Conservation (phyloP, 2,797 vertebrate species). For the Acestrorhynchus altus region DNA sequence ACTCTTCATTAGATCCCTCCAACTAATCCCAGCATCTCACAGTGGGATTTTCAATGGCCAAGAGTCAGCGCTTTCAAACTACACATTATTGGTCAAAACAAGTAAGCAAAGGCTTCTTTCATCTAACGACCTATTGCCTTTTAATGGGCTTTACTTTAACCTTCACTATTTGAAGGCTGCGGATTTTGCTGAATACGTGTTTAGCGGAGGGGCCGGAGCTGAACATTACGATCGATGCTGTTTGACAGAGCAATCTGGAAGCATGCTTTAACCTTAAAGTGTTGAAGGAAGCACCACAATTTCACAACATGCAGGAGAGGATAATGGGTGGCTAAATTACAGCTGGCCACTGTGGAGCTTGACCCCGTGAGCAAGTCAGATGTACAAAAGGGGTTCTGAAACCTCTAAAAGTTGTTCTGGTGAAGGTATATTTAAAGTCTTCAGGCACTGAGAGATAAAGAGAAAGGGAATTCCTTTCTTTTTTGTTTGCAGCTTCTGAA, state of each 20-base stretch:
- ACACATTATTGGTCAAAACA: conserved; percentile 40
- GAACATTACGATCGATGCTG: conserved; percentile 34
- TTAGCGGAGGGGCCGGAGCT: conserved; percentile 24
- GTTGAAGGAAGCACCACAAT: conserved; percentile 32
- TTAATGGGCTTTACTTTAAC: conserved; percentile 45
- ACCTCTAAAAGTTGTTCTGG: neutral
- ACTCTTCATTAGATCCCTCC: conserved; percentile 24
- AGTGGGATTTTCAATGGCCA: conserved; percentile 36
- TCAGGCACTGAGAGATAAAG: neutral
- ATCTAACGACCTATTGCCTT: conserved; percentile 46
- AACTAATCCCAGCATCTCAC: conserved; percentile 33
- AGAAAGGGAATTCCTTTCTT: neutral
- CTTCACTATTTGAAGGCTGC: conserved; percentile 27
- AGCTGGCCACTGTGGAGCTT: neutral
- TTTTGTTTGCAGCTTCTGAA: conserved; percentile 18
- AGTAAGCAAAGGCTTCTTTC: conserved; percentile 19
- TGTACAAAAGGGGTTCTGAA: conserved; percentile 16
- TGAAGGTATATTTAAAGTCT: conserved; percentile 19
- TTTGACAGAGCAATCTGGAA: conserved; percentile 35
- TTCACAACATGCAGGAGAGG: conserved; percentile 18
- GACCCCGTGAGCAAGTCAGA: conserved; percentile 23
- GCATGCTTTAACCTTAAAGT: conserved; percentile 46
- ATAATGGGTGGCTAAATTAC: conserved; percentile 40
- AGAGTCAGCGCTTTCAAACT: conserved; percentile 25
- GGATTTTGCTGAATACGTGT: conserved; percentile 43